Percentiles rank a stretch among this genome's conserved stretches.
These are phyloP conservation scores for Vidua chalybeata DNA, from an alignment of 2,113 vertebrate species.

Conservation along the genomic window DNA sequence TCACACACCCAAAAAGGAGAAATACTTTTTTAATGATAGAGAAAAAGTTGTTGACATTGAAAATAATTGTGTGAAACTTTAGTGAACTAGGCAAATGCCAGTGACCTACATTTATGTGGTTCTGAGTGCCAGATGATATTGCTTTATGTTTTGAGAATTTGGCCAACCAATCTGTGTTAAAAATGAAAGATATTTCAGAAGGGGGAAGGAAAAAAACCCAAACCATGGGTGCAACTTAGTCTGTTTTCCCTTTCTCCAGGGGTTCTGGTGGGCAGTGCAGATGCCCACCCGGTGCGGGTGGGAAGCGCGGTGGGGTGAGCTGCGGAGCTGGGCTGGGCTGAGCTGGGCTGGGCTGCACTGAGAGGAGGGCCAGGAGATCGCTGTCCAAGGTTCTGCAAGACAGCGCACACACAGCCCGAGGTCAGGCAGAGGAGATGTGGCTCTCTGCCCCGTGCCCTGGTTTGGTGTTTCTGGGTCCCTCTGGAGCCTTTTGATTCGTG, in stretches of 20 bases:
- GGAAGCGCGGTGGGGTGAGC: background rate
- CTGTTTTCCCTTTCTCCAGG: too few species aligned
- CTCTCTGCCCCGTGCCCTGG: background rate
- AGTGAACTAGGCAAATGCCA: background rate
- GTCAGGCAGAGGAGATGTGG: accelerated
- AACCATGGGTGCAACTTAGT: background rate
- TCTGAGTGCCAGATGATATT: background rate
- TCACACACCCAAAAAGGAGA: background rate
- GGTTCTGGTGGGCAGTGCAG: background rate
- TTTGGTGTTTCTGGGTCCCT: background rate
- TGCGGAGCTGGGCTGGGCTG: too few species aligned
- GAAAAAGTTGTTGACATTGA: background rate
- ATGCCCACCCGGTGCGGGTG: background rate
- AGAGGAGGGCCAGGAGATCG: background rate
- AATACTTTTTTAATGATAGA: background rate
- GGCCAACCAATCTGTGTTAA: background rate
- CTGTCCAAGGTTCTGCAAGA: conserved; percentile 39
- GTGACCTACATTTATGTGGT: background rate
- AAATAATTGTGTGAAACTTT: background rate
- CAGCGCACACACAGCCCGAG: accelerated
- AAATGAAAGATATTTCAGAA: background rate
- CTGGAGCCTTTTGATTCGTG: background rate
- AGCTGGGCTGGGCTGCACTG: accelerated
- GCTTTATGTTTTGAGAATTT: background rate
- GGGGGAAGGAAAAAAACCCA: background rate